These are phyloP conservation scores for Hydra vulgaris DNA, from an alignment of 30 jellyfish, hydroid and myxozoan genomes.

Conservation along the genomic window DNA sequence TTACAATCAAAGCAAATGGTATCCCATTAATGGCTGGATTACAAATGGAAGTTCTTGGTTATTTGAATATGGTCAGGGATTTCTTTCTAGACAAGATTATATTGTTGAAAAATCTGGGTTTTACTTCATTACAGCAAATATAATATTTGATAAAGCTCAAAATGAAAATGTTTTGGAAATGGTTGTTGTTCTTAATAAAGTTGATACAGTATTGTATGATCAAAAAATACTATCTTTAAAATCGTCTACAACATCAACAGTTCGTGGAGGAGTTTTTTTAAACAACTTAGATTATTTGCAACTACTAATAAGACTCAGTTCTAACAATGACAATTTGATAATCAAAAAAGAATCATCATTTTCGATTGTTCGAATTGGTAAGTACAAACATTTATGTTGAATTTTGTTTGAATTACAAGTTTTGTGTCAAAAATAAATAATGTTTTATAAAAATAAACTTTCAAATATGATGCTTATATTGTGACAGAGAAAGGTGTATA, in stretches of 20 bases:
- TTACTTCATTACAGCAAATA: slow-evolving; percentile 53
- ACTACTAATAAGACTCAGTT: slow-evolving; percentile 22
- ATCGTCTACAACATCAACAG: slow-evolving; percentile 26
- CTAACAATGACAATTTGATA: slow-evolving; percentile 14
- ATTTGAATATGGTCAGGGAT: slow-evolving; percentile 49
- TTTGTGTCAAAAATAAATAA: too few relatives aligned
- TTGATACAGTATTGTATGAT: slow-evolving; percentile 37
- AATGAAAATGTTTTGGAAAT: slow-evolving; percentile 39
- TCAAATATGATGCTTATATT: too few relatives aligned
- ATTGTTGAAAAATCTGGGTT: slow-evolving; percentile 54
- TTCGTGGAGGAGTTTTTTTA: slow-evolving; percentile 48
- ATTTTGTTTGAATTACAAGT: background rate
- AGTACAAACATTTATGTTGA: too few relatives aligned
- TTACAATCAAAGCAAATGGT: slow-evolving; percentile 7
- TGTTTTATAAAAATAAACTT: too few relatives aligned
- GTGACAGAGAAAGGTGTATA: too few relatives aligned
- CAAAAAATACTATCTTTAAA: slow-evolving; percentile 1
- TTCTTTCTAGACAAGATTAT: slow-evolving; percentile 34
- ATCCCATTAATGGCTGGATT: slow-evolving; percentile 54
- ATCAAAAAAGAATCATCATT: slow-evolving; percentile 62
- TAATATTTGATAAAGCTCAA: slow-evolving; percentile 18
- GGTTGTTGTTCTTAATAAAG: slow-evolving; percentile 32
- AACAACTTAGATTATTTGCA: slow-evolving; percentile 52
- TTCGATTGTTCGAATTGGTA: slow-evolving; percentile 61
- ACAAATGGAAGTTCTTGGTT: slow-evolving; percentile 69